Base-by-base conservation (phyloP, 2,888 invertebrate genomes). In the Abscondita cerata region DNA sequence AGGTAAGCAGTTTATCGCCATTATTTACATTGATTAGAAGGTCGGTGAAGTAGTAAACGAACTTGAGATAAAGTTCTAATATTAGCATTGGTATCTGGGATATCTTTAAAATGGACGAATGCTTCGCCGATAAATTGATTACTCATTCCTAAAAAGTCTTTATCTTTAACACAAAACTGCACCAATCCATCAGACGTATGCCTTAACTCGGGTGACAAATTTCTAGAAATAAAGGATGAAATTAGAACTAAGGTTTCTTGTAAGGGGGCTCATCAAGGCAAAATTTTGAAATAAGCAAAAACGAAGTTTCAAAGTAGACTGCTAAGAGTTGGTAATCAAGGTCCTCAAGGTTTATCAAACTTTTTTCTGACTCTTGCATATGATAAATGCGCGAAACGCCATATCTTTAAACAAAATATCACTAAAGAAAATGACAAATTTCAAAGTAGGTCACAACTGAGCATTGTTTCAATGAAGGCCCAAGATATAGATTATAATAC, bases 41-140 rank as follows among this genome's bases (percentile, higher is more conserved):
- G 93, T 67, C 88, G 85, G 9, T 86, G 87, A 5, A 95, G 81
- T 65, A 87, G 87, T 73, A 94, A 80, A 72, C 89, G 87, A 66
- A 89, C 85, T 81, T 94, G 95, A 59, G 89, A 86, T 60, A 91
- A 82, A 52, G 86, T 84, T 64, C 81, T 81, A 47, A 86, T 83
- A 1, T 87, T 84, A 55, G 85, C 83, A 0, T 83, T 83, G 0
- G 87, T 86, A 67, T 85, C 85, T 11, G 87, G 85, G 70, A 95
- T 86, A 73, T 92, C 90, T 64, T 84, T 86, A 80, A 98, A 90
- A 71, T 90, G 87, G 31, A 97, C 78, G 80, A 93, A 97, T 38
- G 95, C 93, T 81, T 98, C 98, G 6, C 96, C 97, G 68, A 98
- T 90, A 82, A 97, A 97, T 75, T 95, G 94, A 79, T 95, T 96